These are phyloP conservation scores for Brienomyrus brachyistius DNA, from an alignment of 2,113 vertebrate genomes.

Conservation along the genomic window DNA sequence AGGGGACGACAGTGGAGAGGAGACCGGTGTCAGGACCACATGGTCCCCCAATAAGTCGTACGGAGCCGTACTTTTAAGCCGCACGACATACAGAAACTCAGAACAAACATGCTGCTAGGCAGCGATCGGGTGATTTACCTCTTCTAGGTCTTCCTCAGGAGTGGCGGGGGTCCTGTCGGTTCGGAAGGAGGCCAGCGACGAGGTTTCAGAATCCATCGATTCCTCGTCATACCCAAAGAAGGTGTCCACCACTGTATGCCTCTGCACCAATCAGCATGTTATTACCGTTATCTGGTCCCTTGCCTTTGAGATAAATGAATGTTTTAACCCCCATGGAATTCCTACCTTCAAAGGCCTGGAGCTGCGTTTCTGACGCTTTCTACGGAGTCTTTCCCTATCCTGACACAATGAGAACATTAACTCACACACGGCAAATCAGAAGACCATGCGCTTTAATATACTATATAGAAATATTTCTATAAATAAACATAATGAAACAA, in stretches of 20 bases:
- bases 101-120: background rate
- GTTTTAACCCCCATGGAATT: background rate
- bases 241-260: slow-evolving; percentile 87
- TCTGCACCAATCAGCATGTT: slow-evolving; percentile 51
- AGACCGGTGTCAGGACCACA: background rate
- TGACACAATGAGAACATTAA: slow-evolving; percentile 42
- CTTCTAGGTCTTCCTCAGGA: slow-evolving; percentile 86
- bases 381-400: slow-evolving; percentile 92
- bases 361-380: slow-evolving; percentile 93
- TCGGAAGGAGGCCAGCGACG: slow-evolving; percentile 87
- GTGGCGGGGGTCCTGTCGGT: slow-evolving; percentile 93
- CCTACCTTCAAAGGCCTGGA: slow-evolving; percentile 90
- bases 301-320: background rate
- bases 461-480: background rate
- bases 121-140: slow-evolving; percentile 58
- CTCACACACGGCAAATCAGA: background rate
- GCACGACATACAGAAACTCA: background rate
- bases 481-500: background rate
- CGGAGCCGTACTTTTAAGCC: background rate
- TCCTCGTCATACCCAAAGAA: slow-evolving; percentile 94
- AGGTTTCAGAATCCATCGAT: slow-evolving; percentile 95
- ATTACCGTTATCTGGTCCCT: background rate
- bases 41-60: background rate
- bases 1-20: background rate
- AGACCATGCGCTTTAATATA: background rate